Percentiles rank a stretch among this genome's conserved stretches.
phyloP scores from a whole-genome alignment of 2,113 vertebrate genomes.

The Felis catus region DNA sequence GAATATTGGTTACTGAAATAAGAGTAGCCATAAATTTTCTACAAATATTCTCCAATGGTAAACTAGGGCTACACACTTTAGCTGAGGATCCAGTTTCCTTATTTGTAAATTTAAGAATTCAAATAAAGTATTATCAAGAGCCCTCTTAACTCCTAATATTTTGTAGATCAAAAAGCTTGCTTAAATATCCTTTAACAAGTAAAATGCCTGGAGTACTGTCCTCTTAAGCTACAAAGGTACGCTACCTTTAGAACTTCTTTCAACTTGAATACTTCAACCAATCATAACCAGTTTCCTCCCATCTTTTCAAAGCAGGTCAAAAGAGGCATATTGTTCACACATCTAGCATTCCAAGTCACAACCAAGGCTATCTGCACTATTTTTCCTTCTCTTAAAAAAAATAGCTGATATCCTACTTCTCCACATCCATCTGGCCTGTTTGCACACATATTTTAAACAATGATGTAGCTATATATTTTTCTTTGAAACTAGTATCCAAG shows the following conservation, averaged over 20 bases:
- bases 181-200: not conserved
- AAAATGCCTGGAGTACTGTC: not conserved
- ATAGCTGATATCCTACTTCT: not conserved
- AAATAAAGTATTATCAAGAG: slow-evolving; percentile 20
- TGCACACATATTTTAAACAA: not conserved
- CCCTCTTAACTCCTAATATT: not conserved
- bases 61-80: not conserved
- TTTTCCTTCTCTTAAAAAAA: not conserved
- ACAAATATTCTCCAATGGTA: not conserved
- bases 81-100: not conserved
- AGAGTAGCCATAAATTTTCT: not conserved
- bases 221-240: not conserved
- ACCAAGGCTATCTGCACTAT: not conserved
- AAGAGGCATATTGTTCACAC: not conserved
- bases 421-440: not conserved
- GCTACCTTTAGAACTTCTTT: slow-evolving; percentile 15
- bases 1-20: not conserved
- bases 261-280: not conserved
- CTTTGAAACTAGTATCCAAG: not conserved
- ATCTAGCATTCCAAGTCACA: not conserved
- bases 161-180: not conserved
- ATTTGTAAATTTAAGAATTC: slow-evolving; percentile 32
- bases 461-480: not conserved
- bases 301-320: slow-evolving; percentile 27
- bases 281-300: not conserved